These are phyloP conservation scores for Drosophila anomelani DNA, from an alignment of 2,888 invertebrate species.

Conservation along the genomic window DNA sequence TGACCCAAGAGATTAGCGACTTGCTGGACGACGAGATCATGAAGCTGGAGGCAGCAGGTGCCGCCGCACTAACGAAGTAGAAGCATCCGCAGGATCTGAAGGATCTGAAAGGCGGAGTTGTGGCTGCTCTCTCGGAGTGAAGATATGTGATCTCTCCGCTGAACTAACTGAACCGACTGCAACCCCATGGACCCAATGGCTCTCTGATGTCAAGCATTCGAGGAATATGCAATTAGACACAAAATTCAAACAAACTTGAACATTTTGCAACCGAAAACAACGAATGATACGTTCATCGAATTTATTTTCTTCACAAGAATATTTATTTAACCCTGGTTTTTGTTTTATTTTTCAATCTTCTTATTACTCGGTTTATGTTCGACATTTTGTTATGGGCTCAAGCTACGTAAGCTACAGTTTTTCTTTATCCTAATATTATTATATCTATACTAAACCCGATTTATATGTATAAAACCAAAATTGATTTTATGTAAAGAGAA, in stretches of 20 bases:
- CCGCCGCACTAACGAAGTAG: slow-evolving; percentile 14
- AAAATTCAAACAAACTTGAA: slow-evolving; percentile 21
- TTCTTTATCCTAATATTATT: slow-evolving; percentile 51
- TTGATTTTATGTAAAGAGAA: slow-evolving; percentile 66
- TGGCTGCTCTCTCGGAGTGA: slow-evolving; percentile 7
- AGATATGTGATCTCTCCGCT: slow-evolving; percentile 22
- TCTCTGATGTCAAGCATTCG: slow-evolving; percentile 18
- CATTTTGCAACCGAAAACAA: slow-evolving; percentile 31
- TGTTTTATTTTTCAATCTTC: slow-evolving; percentile 8
- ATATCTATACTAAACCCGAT: slow-evolving; percentile 59
- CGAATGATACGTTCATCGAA: slow-evolving; percentile 40
- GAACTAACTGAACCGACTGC: background rate
- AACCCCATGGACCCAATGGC: slow-evolving; percentile 11
- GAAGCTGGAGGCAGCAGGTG: slow-evolving; percentile 65
- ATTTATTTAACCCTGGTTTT: slow-evolving; percentile 30
- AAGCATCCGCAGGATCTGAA: background rate
- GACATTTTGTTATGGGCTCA: slow-evolving; percentile 67
- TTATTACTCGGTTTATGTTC: slow-evolving; percentile 18
- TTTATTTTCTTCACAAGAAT: slow-evolving; percentile 35
- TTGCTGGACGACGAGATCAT: slow-evolving; percentile 83
- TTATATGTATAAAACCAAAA: slow-evolving; percentile 65
- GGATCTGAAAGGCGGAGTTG: background rate
- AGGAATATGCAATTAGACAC: background rate
- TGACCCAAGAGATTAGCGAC: slow-evolving; percentile 82
- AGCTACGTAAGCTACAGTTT: slow-evolving; percentile 72